Conservation (phyloP, 2,797 vertebrate genomes). For the Enteromius trimaculatus region DNA sequence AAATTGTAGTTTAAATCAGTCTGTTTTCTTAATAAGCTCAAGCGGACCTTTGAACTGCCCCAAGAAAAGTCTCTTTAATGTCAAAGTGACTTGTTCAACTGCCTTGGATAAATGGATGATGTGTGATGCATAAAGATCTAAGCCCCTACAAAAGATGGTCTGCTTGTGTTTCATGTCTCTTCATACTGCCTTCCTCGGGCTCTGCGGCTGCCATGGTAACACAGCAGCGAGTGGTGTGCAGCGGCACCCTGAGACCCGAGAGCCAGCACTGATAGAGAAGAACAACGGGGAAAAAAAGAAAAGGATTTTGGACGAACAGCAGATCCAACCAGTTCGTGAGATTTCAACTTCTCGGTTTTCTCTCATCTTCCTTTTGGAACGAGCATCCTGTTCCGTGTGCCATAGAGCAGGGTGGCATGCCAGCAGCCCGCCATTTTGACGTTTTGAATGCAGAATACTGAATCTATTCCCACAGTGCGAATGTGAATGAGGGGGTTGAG, state of each 20-base stretch:
- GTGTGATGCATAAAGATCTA: conserved; percentile 49
- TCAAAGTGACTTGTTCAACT: conserved; percentile 41
- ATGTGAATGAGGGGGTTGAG: not conserved
- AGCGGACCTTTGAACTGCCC: conserved; percentile 27
- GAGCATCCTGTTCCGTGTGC: conserved; percentile 26
- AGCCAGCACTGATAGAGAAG: conserved; percentile 31
- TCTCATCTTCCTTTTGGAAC: conserved; percentile 34
- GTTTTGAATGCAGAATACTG: conserved; percentile 47
- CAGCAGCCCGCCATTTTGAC: conserved; percentile 32
- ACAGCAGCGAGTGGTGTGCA: conserved; percentile 45
- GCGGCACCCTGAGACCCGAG: conserved; percentile 44
- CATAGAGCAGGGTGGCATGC: conserved; percentile 10
- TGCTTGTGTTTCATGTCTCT: conserved; percentile 61
- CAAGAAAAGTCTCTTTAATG: conserved; percentile 42
- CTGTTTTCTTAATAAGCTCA: conserved; percentile 14
- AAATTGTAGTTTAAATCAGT: not conserved
- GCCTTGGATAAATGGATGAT: conserved; percentile 41
- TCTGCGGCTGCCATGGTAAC: conserved; percentile 63
- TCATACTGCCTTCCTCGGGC: conserved; percentile 48
- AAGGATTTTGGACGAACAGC: conserved; percentile 35
- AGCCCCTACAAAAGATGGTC: conserved; percentile 57
- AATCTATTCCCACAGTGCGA: conserved; percentile 30
- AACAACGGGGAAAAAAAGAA: conserved; percentile 29
- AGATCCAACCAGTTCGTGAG: conserved; percentile 45
- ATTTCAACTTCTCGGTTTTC: conserved; percentile 32